Percentiles rank a stretch among this genome's conserved stretches.
Evolutionary conservation across 2,113 vertebrate species (phyloP).

Genomic region (Opisthocomus hoazin): DNA sequence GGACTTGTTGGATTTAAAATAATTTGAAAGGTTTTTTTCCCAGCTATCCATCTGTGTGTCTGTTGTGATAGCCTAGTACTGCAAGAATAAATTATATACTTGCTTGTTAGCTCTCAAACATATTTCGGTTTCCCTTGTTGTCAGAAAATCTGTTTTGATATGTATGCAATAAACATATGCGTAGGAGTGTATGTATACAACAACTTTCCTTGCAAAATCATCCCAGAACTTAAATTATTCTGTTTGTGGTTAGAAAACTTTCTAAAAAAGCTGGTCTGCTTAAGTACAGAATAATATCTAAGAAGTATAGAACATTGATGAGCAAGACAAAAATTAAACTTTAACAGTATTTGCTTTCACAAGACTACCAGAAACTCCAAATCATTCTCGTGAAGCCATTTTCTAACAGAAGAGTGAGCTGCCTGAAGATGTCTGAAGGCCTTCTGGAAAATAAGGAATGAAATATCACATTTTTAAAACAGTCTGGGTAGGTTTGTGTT

Average conservation of each 20-base stretch:
- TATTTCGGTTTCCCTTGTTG: background rate
- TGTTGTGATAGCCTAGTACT: background rate
- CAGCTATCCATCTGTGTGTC: background rate
- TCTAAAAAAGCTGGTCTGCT: background rate
- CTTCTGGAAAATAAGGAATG: background rate
- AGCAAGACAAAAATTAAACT: background rate
- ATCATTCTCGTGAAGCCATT: background rate
- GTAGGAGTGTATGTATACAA: background rate
- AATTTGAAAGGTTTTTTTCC: background rate
- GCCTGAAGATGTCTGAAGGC: background rate
- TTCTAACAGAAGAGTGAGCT: background rate
- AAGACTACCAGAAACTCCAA: background rate
- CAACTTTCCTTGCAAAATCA: background rate
- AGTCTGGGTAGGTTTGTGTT: background rate
- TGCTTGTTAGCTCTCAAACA: background rate
- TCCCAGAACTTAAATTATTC: background rate
- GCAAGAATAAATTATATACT: background rate
- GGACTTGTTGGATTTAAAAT: background rate
- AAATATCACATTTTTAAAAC: background rate
- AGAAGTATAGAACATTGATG: background rate
- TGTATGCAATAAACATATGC: rapidly evolving
- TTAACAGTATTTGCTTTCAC: background rate
- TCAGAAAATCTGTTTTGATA: background rate
- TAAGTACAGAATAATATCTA: background rate
- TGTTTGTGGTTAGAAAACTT: background rate